A percentile compares a stretch with the other conserved stretches of the same genome.
These are phyloP conservation scores for Malthinus seriepunctatus DNA, from an alignment of 2,888 invertebrate species.

Conservation along the genomic window DNA sequence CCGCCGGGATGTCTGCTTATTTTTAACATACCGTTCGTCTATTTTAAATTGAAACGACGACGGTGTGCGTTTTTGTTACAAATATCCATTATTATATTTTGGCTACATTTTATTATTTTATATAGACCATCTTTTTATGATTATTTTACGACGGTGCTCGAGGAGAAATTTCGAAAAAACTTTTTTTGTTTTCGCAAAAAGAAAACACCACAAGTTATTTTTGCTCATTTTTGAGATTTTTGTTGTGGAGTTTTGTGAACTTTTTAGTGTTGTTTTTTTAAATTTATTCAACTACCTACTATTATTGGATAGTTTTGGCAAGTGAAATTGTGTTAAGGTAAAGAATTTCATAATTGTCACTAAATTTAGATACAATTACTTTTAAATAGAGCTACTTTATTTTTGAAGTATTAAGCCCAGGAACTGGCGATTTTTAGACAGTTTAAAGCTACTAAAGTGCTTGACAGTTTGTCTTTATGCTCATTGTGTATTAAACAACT, in stretches of 20 bases:
- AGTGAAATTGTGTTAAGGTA: slow-evolving; percentile 22
- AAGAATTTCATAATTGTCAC: slow-evolving; percentile 23
- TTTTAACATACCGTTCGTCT: slow-evolving; percentile 19
- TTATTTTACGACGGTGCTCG: no score
- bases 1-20: slow-evolving; percentile 28
- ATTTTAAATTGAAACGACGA: slow-evolving; percentile 19
- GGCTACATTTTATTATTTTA: no score
- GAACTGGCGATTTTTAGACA: slow-evolving; percentile 4
- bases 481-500: background rate
- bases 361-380: slow-evolving; percentile 21
- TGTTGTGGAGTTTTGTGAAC: no score
- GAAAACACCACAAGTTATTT: no score
- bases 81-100: background rate
- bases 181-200: no score
- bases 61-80: slow-evolving; percentile 22
- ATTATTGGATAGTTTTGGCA: slow-evolving; percentile 19
- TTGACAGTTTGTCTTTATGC: slow-evolving; percentile 2
- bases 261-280: background rate
- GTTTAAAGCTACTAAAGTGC: slow-evolving; percentile 6
- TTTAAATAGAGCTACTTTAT: slow-evolving; percentile 23
- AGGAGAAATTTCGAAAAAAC: no score
- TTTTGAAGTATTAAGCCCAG: slow-evolving; percentile 4
- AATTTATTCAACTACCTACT: slow-evolving; percentile 4
- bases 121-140: no score
- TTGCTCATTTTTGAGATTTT: no score